These are phyloP conservation scores for Cistogaster globosa DNA, from an alignment of 2,888 invertebrate species.

Conservation along the genomic window DNA sequence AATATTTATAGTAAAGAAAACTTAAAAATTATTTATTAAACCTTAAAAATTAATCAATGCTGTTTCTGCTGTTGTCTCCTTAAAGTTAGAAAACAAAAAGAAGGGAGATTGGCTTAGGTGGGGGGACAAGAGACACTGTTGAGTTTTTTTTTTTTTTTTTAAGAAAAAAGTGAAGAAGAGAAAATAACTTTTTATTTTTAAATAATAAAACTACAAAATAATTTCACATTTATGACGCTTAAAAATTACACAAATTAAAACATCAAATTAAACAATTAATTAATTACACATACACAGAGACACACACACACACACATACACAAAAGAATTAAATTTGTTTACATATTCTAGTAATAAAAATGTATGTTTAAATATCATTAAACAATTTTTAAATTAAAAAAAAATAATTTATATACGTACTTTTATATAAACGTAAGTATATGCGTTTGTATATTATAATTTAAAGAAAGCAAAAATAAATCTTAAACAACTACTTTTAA, in stretches of 20 bases:
- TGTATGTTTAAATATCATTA: constrained; percentile 42
- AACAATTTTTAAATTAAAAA: constrained; percentile 38
- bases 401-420: neutral
- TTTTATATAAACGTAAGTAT: constrained; percentile 14
- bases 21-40: constrained; percentile 32
- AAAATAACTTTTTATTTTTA: constrained; percentile 1
- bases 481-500: constrained; percentile 52
- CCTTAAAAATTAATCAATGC: constrained; percentile 41
- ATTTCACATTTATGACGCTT: constrained; percentile 72
- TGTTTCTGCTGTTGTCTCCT: constrained; percentile 14
- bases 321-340: constrained; percentile 30
- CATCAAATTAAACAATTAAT: constrained; percentile 62
- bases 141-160: constrained; percentile 1
- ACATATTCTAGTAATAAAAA: constrained; percentile 22
- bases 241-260: constrained; percentile 63
- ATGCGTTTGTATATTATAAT: constrained; percentile 3
- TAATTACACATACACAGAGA: constrained; percentile 48
- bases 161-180: neutral
- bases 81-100: constrained; percentile 25
- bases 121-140: constrained; percentile 40
- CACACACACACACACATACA: constrained; percentile 48
- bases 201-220: constrained; percentile 50
- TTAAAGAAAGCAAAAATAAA: constrained; percentile 8
- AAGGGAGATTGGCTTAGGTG: neutral
- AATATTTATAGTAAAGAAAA: constrained; percentile 6